Base-by-base conservation (phyloP, 2,113 vertebrate species). In the Pelusios castaneus region DNA sequence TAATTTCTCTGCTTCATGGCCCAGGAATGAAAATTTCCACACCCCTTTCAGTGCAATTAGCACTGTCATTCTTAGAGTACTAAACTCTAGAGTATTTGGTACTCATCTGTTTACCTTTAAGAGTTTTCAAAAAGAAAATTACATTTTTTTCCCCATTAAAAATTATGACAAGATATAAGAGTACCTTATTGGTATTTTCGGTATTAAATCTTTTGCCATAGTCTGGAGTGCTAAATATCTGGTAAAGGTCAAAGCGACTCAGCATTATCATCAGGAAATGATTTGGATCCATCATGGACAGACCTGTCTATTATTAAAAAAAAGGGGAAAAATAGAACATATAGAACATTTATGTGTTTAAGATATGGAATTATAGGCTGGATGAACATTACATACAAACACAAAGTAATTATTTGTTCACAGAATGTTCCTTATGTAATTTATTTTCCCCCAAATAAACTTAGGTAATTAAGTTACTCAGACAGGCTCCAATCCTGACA, bases 251-350 rank as follows among this genome's bases (percentile, higher is more conserved):
- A 94, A 99, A 99, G 70, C 99, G 99, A 95, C 99, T 99, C 63
- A 99, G 97, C 92, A 99, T 98, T 70, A 99, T 99, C 99, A 99
- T 99, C 96, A 99, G 97, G 97, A 99, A 99, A 97, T 99, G 99
- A 94, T 99, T 99, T 89, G 99, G 99, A 97, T 99, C 99, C 99
- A 99, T 99, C 99, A 99, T 99, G 86, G 99, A 99, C 4, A 99
- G 99, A 92, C 99, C 99, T 34, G 98, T 99, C 99, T 99, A 95
- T 94, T 93, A 93, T 77, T 60, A n/a, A 92, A 90, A 80, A 85
- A 90, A 56, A 60, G 29, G 5, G 34, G 24, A 12, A 16, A 11
- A 94, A 95, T 43, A 92, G 6, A 29, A 92, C 93, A 55, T 45
- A n/a, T n/a, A n/a, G n/a, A n/a, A n/a, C 88, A 89, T 70, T 43